Conservation (phyloP, 2,113 vertebrate species). For the Scopus umbretta region DNA sequence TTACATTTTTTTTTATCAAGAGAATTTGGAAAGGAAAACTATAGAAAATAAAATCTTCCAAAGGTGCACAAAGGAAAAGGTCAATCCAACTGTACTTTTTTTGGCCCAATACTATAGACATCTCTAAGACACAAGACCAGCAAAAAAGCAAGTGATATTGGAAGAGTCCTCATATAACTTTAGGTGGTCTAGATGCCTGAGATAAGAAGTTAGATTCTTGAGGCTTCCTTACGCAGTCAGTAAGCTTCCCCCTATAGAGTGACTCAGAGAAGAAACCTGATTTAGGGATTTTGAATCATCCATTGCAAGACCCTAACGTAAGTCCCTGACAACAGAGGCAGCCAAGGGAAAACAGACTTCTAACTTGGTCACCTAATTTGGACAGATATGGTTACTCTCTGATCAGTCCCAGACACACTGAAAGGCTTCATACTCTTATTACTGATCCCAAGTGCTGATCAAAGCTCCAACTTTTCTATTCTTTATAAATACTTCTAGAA, state of each 20-base stretch:
- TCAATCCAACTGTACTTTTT: neutral
- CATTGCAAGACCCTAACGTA: rapidly evolving
- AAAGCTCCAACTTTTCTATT: neutral
- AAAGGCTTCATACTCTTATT: neutral
- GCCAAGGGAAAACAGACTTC: neutral
- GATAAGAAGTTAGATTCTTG: neutral
- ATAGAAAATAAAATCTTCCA: neutral
- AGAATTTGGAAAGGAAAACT: neutral
- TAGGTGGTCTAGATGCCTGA: neutral
- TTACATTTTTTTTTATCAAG: neutral
- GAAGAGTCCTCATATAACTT: neutral
- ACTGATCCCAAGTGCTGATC: neutral
- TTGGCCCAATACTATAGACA: neutral
- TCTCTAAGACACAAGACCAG: neutral
- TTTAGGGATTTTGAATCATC: neutral
- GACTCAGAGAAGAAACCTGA: neutral
- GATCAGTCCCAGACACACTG: neutral
- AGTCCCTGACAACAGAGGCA: neutral
- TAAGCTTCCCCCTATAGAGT: neutral
- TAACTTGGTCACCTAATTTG: neutral
- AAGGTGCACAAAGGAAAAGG: neutral
- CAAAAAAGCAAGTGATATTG: neutral
- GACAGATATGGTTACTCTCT: neutral
- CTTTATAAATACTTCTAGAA: neutral
- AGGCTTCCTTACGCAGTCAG: neutral